Conservation (phyloP, 2,888 invertebrate genomes). For the Magallana nippona region DNA sequence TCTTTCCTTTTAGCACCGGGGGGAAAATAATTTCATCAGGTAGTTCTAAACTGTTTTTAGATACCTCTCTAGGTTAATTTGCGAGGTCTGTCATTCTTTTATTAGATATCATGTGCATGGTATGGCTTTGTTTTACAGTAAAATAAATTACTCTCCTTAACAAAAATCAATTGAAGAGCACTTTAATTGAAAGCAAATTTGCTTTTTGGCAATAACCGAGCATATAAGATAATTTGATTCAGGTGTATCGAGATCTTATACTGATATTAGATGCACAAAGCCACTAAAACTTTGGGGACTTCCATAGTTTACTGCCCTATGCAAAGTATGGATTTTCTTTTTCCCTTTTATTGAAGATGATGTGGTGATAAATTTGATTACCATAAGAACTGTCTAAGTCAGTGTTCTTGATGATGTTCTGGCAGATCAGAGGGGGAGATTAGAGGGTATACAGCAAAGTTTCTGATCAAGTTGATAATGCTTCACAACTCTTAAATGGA, state of each 20-base stretch:
- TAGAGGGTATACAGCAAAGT: constrained; percentile 4
- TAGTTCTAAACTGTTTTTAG: not conserved
- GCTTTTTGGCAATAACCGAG: constrained; percentile 12
- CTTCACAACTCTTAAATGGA: constrained; percentile 23
- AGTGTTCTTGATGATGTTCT: constrained; percentile 24
- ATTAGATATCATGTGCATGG: not conserved
- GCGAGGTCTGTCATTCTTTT: not conserved
- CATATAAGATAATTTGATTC: constrained; percentile 6
- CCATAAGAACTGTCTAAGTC: constrained; percentile 25
- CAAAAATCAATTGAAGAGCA: constrained; percentile 28
- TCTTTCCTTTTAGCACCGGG: constrained; percentile 32
- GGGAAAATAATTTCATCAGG: not conserved
- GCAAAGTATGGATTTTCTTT: constrained; percentile 29
- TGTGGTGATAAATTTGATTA: constrained; percentile 10
- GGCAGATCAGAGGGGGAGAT: not conserved
- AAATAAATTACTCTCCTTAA: constrained; percentile 20
- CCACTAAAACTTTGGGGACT: constrained; percentile 16
- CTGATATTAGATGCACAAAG: constrained; percentile 2
- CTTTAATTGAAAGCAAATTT: constrained; percentile 18
- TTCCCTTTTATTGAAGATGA: constrained; percentile 29
- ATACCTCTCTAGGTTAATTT: not conserved
- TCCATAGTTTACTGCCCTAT: constrained; percentile 5
- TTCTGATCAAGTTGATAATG: constrained; percentile 21
- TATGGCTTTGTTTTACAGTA: constrained; percentile 19
- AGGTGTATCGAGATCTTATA: constrained; percentile 18